Evolutionary conservation across 2,797 vertebrate genomes (phyloP).

Genomic region (Coendou prehensilis): DNA sequence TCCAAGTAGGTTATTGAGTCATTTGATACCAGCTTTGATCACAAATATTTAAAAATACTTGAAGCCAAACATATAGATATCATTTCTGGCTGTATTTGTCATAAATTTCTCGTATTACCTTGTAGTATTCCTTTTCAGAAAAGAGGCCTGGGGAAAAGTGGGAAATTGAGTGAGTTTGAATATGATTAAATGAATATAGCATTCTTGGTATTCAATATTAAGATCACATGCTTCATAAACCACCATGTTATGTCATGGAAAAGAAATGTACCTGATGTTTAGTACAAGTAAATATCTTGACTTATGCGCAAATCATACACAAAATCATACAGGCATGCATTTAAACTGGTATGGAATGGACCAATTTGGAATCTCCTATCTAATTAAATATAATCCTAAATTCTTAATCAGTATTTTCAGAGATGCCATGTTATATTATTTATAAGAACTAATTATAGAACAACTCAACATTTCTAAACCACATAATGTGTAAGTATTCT

Average conservation of each 20-base stretch:
- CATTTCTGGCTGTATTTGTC: background rate
- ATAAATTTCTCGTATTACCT: slow-evolving; percentile 24
- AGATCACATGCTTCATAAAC: background rate
- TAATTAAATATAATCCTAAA: slow-evolving; percentile 27
- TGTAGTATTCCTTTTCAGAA: slow-evolving; percentile 9
- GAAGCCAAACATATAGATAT: background rate
- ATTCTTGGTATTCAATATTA: background rate
- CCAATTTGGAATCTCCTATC: background rate
- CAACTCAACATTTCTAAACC: background rate
- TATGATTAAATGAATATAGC: background rate
- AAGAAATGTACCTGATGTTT: background rate
- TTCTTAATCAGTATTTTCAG: background rate
- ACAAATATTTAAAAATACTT: slow-evolving; percentile 9
- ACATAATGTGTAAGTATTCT: background rate
- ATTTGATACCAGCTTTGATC: background rate
- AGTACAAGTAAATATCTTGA: slow-evolving; percentile 18
- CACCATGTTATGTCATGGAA: background rate
- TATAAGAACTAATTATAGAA: background rate
- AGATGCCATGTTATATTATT: background rate
- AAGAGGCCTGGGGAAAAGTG: background rate
- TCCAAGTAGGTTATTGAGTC: background rate
- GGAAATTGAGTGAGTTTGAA: slow-evolving; percentile 3
- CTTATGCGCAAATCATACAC: background rate
- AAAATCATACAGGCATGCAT: background rate
- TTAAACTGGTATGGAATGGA: background rate